phyloP scores from a whole-genome alignment of 2,113 vertebrate genomes.

The Rattus norvegicus region GRCr8 NC_086036.1:23115001-23115500 shows the following conservation, averaged over 20 bases:
- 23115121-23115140: background rate
- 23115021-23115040: background rate
- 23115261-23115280: background rate
- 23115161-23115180: background rate
- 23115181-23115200: background rate
- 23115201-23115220: background rate
- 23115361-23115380: background rate
- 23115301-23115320: slow-evolving; percentile 25
- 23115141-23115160: slow-evolving; percentile 6
- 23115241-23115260: background rate
- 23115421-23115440: slow-evolving; percentile 22
- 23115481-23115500: slow-evolving; percentile 27
- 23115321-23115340: background rate
- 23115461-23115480: background rate
- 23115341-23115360: background rate
- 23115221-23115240: background rate
- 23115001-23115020: background rate
- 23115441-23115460: background rate
- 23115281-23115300: background rate
- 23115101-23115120: background rate
- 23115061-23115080: background rate
- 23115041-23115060: background rate
- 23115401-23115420: background rate
- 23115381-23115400: background rate
- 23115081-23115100: slow-evolving; percentile 10